A percentile compares a stretch with the other conserved stretches of the same genome.
These are phyloP conservation scores for Steatocranus sp. DNA, from an alignment of 2,797 vertebrate species.

Conservation along the genomic window DNA sequence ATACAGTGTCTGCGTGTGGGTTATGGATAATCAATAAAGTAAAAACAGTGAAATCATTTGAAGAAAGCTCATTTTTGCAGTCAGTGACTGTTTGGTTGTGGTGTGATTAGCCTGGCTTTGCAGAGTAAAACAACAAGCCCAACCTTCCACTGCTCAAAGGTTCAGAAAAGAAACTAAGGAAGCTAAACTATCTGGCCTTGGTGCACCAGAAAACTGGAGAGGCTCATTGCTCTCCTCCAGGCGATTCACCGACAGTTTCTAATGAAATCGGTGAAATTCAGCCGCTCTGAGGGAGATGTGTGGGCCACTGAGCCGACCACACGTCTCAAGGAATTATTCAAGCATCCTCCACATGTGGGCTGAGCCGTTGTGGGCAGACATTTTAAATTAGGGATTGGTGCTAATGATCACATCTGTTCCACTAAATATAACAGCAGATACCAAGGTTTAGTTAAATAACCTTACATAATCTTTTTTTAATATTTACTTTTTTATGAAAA, in stretches of 20 bases:
- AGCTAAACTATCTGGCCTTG: background rate
- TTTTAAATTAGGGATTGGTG: background rate
- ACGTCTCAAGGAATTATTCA: constrained; percentile 1
- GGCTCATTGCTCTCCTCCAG: background rate
- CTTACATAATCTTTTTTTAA: background rate
- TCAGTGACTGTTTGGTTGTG: background rate
- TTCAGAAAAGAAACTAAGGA: background rate
- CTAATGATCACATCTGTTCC: background rate
- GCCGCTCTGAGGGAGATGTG: background rate
- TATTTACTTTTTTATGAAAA: background rate
- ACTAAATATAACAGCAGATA: background rate
- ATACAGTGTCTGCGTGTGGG: background rate
- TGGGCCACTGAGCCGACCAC: background rate
- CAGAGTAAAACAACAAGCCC: background rate
- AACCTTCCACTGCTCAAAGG: background rate
- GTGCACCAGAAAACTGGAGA: background rate
- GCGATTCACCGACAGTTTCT: background rate
- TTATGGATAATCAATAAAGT: background rate
- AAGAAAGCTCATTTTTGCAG: background rate
- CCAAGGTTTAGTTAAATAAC: background rate
- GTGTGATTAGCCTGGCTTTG: background rate
- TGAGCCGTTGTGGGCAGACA: background rate
- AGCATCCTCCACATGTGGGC: background rate
- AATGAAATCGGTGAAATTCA: background rate
- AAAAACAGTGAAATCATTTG: background rate